A percentile compares a stretch with the other conserved stretches of the same genome.
Evolutionary conservation across 23 tunicate species (phyloP).

Genomic region (Corella eumyota): DNA sequence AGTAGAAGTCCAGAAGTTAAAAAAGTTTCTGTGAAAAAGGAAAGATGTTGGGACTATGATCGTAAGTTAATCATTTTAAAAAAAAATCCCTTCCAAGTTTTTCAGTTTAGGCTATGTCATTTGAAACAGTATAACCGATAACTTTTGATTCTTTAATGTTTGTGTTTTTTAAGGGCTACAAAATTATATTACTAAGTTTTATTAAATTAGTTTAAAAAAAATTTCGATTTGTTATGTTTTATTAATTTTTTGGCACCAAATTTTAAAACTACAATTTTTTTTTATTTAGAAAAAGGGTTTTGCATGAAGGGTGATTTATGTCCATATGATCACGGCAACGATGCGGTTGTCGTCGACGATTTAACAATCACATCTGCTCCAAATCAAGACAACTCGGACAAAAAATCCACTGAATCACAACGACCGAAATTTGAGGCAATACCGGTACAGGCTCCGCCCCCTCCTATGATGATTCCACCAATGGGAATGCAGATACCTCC

Average conservation of each 20-base stretch:
- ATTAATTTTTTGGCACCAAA: not conserved
- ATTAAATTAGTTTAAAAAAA: too few species aligned
- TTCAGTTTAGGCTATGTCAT: too few species aligned
- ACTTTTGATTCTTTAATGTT: too few species aligned
- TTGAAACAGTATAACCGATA: too few species aligned
- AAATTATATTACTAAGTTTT: too few species aligned
- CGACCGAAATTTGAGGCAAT: not conserved
- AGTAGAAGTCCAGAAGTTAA: too few species aligned
- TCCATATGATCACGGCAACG: conserved; percentile 91
- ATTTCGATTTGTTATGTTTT: not conserved
- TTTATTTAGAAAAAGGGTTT: conserved; percentile 64
- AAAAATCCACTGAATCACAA: conserved; percentile 3
- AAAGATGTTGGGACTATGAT: conserved; percentile 74
- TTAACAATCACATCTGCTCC: conserved; percentile 17
- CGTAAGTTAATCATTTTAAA: too few species aligned
- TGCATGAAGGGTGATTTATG: conserved; percentile 88
- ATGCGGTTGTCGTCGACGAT: conserved; percentile 87
- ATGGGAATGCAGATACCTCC: conserved; percentile 42
- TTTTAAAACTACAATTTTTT: not conserved
- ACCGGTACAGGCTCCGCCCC: conserved; percentile 22
- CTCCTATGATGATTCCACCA: conserved; percentile 20
- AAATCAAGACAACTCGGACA: not conserved
- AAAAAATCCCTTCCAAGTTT: too few species aligned
- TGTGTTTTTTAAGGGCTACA: too few species aligned
- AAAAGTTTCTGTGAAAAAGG: conserved; percentile 50